Evolutionary conservation across 2,888 invertebrate species (phyloP).

Genomic region (Noctua fimbriata): DNA sequence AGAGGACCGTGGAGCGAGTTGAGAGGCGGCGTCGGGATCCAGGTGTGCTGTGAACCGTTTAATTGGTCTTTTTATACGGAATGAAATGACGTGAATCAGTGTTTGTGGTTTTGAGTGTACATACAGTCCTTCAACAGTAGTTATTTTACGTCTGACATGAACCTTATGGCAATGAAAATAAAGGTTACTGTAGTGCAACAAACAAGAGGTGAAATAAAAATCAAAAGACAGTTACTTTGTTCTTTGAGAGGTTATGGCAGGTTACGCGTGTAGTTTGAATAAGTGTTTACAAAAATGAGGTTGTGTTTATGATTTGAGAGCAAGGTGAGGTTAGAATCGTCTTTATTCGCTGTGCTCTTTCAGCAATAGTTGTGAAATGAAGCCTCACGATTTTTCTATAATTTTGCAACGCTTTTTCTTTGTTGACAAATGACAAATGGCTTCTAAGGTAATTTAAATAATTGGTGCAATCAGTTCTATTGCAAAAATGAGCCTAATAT

Average conservation of each 20-base stretch:
- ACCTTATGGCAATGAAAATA: not conserved
- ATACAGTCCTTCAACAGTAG: not conserved
- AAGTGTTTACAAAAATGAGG: constrained; percentile 1
- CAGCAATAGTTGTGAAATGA: constrained; percentile 14
- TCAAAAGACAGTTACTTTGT: not conserved
- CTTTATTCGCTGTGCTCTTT: not conserved
- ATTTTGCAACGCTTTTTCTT: constrained; percentile 12
- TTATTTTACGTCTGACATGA: not conserved
- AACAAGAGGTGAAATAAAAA: not conserved
- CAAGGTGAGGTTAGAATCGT: constrained; percentile 14
- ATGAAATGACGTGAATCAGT: constrained; percentile 40
- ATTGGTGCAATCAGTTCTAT: constrained; percentile 21
- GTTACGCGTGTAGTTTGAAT: constrained; percentile 14
- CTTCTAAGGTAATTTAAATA: constrained; percentile 19
- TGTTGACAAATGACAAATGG: constrained; percentile 18
- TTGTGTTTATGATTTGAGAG: constrained; percentile 26
- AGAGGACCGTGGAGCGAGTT: constrained; percentile 78
- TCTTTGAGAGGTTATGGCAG: constrained; percentile 11
- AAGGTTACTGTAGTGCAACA: not conserved
- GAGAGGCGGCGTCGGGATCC: constrained; percentile 76
- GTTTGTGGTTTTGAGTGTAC: constrained; percentile 26
- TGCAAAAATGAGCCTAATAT: constrained; percentile 19
- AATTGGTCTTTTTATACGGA: constrained; percentile 44
- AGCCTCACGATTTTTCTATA: not conserved
- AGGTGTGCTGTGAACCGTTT: constrained; percentile 64